Conservation (phyloP, 1,140 invertebrate genomes). For the Philotrypesis tridentata region DNA sequence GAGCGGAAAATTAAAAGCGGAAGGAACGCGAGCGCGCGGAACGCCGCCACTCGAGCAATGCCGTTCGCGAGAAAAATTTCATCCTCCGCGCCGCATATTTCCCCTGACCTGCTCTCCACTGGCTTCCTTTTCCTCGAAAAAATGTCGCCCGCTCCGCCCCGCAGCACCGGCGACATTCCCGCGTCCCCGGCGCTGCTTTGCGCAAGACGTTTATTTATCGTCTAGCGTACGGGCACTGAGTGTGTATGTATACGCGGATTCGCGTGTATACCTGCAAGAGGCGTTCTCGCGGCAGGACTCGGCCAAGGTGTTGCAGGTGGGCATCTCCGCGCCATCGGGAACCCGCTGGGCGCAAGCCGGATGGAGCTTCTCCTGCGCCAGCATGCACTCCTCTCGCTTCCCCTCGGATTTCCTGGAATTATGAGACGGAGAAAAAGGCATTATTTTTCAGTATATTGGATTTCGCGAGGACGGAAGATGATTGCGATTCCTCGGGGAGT, state of each 20-base stretch:
- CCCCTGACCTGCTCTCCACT: neutral
- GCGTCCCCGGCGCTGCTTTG: too few species aligned
- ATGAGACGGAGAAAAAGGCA: neutral
- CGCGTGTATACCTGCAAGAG: conserved; percentile 79
- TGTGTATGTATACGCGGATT: too few species aligned
- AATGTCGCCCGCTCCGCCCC: neutral
- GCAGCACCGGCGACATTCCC: too few species aligned
- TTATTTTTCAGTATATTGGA: too few species aligned
- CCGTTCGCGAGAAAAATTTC: conserved; percentile 20
- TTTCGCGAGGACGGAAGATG: too few species aligned
- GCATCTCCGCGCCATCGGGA: conserved; percentile 80
- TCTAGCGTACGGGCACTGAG: too few species aligned
- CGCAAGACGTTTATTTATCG: too few species aligned
- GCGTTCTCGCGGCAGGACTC: conserved; percentile 84
- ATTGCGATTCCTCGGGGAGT: too few species aligned
- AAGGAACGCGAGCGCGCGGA: too few species aligned
- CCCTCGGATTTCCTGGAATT: conserved; percentile 83
- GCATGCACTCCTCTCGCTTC: conserved; percentile 87
- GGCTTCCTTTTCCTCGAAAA: conserved; percentile 5
- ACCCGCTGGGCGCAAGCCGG: conserved; percentile 86
- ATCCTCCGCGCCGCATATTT: conserved; percentile 19
- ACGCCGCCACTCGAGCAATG: neutral
- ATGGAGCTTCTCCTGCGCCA: conserved; percentile 90
- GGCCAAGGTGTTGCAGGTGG: conserved; percentile 87
- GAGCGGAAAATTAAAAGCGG: too few species aligned